A percentile compares a stretch with the other conserved stretches of the same genome.
Conservation (phyloP, 53 echinoderm and acorn worm species). For the Mesocentrotus franciscanus region DNA sequence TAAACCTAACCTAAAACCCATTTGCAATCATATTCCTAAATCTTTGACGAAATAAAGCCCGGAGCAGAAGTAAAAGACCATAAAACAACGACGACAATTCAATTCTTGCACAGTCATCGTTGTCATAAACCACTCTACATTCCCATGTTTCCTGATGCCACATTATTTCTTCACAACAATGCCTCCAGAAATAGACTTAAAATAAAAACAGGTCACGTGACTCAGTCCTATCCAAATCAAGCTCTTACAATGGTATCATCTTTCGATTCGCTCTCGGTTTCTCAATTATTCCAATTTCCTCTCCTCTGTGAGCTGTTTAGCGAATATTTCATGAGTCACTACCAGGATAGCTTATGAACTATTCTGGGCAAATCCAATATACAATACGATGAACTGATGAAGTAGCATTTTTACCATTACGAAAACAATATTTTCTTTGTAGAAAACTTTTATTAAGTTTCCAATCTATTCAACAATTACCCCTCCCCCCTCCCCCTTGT, state of each 20-base stretch:
- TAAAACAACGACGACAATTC: not conserved
- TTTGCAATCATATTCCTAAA: no score
- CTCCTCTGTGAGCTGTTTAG: not conserved
- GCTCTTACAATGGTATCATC: conserved; percentile 16
- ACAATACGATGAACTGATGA: not conserved
- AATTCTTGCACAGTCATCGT: not conserved
- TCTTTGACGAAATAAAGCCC: no score
- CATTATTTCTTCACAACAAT: not conserved
- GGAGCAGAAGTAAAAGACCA: no score
- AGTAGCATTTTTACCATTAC: not conserved
- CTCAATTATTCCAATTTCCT: conserved; percentile 46
- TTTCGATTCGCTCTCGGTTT: not conserved
- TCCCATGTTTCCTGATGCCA: not conserved
- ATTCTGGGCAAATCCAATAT: conserved; percentile 3
- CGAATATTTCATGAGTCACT: conserved; percentile 7
- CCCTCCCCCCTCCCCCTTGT: not conserved
- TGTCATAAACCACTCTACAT: not conserved
- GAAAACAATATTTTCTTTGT: not conserved
- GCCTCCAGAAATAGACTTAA: not conserved
- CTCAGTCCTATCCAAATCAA: not conserved
- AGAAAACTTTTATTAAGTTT: not conserved
- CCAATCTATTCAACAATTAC: not conserved
- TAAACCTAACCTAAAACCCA: no score
- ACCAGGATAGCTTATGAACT: not conserved
- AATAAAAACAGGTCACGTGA: not conserved